Percentiles rank a stretch among this genome's conserved stretches.
phyloP scores from a whole-genome alignment of 2,888 invertebrate genomes.

The Dendrolimus pini region DNA sequence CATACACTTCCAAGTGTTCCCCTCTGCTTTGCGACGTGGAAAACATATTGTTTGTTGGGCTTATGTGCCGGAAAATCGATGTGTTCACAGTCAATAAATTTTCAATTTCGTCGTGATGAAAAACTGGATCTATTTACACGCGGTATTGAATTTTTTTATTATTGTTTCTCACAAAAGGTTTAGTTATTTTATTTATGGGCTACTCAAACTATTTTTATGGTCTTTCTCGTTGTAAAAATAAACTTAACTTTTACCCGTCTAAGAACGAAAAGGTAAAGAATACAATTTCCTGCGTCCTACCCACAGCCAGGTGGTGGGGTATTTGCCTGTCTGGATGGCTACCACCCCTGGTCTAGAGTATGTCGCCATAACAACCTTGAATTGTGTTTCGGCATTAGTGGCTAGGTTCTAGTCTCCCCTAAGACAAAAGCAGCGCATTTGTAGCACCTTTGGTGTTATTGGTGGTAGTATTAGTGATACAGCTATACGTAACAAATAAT shows the following conservation, averaged over 20 bases:
- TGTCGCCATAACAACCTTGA: too few species aligned
- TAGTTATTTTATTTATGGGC: neutral
- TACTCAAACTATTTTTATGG: neutral
- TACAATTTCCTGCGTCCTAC: too few species aligned
- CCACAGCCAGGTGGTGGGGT: too few species aligned
- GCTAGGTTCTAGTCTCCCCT: too few species aligned
- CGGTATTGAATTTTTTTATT: slow-evolving; percentile 1
- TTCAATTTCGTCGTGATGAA: slow-evolving; percentile 9
- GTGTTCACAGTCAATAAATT: slow-evolving; percentile 9
- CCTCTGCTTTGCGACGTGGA: slow-evolving; percentile 9
- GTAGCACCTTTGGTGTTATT: too few species aligned
- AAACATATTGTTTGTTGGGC: slow-evolving; percentile 16
- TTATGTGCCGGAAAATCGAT: slow-evolving; percentile 16
- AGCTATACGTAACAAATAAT: too few species aligned
- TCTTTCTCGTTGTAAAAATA: neutral
- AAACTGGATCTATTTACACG: slow-evolving; percentile 5
- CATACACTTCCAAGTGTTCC: neutral
- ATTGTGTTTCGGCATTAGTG: too few species aligned
- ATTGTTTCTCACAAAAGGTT: neutral
- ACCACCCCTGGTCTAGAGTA: too few species aligned
- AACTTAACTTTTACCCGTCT: neutral
- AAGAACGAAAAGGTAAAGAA: too few species aligned
- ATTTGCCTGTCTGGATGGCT: too few species aligned
- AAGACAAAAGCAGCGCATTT: too few species aligned
- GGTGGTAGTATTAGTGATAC: too few species aligned